These are phyloP conservation scores for Paradoxurus hermaphroditus DNA, from an alignment of 2,113 vertebrate species.

Conservation along the genomic window DNA sequence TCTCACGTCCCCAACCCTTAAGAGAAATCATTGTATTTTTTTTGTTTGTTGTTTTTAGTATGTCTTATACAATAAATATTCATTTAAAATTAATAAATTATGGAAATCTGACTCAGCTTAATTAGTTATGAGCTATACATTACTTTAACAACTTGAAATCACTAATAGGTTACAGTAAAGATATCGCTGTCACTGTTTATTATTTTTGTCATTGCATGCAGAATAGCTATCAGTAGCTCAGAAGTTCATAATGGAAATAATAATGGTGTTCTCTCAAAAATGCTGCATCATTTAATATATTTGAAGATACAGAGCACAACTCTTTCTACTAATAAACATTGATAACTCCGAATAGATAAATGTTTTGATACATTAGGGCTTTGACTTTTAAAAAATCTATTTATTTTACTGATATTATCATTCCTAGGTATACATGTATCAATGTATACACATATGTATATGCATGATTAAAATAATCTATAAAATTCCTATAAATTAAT, in stretches of 20 bases:
- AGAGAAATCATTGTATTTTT: neutral
- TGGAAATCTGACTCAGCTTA: neutral
- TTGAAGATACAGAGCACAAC: neutral
- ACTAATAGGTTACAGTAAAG: neutral
- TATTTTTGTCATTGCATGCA: neutral
- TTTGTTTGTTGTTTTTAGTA: neutral
- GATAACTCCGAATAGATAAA: neutral
- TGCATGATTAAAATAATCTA: neutral
- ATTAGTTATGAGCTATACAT: neutral
- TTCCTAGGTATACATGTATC: too few species aligned
- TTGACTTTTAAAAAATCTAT: neutral
- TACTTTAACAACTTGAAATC: neutral
- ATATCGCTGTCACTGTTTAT: neutral
- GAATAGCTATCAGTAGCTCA: neutral
- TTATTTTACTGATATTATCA: neutral
- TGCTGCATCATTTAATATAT: neutral
- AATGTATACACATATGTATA: too few species aligned
- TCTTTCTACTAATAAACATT: neutral
- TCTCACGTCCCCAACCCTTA: fast-evolving
- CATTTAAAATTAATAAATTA: too few species aligned
- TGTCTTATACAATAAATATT: neutral
- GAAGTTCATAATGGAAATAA: neutral
- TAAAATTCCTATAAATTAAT: neutral
- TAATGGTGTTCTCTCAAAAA: neutral
- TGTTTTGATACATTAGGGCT: neutral